Conservation (phyloP, 2,797 vertebrate genomes). For the Loriculus beryllinus region DNA sequence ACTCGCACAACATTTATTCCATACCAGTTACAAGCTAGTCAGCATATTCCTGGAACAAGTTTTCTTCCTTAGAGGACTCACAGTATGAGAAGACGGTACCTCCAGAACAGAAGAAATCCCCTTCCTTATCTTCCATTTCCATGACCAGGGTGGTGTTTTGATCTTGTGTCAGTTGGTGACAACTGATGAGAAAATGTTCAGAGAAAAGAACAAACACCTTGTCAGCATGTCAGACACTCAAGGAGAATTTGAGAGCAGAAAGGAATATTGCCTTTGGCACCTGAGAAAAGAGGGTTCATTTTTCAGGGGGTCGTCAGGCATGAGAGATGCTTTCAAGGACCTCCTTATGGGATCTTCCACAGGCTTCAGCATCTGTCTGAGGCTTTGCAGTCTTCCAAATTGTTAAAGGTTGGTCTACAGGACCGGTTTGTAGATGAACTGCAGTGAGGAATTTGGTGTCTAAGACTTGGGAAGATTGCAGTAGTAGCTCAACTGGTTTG, state of each 20-base stretch:
- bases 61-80: neutral
- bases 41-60: neutral
- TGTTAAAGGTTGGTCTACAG: neutral
- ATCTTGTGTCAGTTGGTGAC: neutral
- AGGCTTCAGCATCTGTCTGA: neutral
- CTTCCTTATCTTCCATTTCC: neutral
- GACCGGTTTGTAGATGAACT: neutral
- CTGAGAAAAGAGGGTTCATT: fast-evolving
- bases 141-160: neutral
- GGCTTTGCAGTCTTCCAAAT: neutral
- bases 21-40: neutral
- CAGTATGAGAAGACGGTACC: neutral
- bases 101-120: neutral
- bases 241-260: neutral
- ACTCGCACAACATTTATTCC: neutral
- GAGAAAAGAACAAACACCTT: neutral
- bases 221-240: neutral
- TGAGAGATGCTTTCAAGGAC: neutral
- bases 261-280: neutral
- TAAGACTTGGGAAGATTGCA: neutral
- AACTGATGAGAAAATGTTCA: neutral
- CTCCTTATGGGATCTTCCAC: neutral
- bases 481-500: neutral
- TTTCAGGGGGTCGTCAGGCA: neutral
- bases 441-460: neutral